Evolutionary conservation across 1,140 invertebrate genomes (phyloP).

Genomic region (Metaphire vulgaris): DNA sequence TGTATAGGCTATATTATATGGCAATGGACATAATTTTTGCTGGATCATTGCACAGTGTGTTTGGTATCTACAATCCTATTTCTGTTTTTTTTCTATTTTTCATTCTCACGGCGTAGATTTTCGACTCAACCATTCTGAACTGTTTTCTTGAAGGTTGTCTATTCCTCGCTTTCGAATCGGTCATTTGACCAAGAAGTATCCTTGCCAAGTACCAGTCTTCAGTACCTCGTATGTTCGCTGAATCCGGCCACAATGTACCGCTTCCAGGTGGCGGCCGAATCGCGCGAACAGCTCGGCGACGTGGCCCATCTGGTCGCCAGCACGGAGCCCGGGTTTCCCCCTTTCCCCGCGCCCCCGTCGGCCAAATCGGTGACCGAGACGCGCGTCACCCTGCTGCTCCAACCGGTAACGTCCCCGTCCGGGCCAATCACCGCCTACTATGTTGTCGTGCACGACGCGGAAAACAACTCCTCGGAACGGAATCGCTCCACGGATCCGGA

Average conservation of each 20-base stretch:
- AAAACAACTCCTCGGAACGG: neutral
- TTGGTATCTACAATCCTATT: no score
- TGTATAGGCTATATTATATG: no score
- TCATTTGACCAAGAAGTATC: no score
- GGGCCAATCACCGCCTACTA: neutral
- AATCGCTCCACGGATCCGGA: conserved; percentile 1
- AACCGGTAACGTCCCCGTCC: neutral
- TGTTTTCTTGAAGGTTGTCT: no score
- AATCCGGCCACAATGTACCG: neutral
- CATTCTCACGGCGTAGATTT: no score
- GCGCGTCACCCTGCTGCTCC: neutral
- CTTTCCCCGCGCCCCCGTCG: neutral
- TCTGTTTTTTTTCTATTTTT: no score
- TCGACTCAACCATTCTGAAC: no score
- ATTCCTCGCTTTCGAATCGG: no score
- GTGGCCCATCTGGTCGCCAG: neutral
- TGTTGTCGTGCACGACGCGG: neutral
- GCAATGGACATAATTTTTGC: no score
- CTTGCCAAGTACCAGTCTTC: neutral
- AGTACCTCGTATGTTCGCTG: neutral
- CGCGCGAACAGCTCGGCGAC: neutral
- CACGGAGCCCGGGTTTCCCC: neutral
- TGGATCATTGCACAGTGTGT: no score
- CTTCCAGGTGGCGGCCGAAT: neutral
- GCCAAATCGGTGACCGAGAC: neutral